phyloP scores from a whole-genome alignment of 2,888 invertebrate species.

The Julus scanicus region DNA sequence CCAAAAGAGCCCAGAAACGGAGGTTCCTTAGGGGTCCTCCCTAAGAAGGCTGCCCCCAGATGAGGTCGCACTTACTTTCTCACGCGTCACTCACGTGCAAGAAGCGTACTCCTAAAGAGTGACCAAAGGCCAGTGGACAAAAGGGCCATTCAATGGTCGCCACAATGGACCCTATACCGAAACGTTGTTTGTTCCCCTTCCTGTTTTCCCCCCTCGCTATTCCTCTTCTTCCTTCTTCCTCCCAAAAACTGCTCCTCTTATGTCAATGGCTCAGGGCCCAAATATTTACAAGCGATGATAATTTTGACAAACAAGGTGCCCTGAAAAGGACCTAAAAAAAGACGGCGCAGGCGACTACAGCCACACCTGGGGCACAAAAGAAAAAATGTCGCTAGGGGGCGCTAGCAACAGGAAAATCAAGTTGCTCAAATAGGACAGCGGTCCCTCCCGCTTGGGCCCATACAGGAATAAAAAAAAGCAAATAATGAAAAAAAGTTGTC shows the following conservation, averaged over 20 bases:
- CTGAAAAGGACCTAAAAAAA: conserved; percentile 27
- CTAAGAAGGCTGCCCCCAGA: background rate
- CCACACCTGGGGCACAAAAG: conserved; percentile 34
- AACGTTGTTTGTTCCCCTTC: conserved; percentile 28
- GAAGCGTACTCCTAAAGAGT: conserved; percentile 1
- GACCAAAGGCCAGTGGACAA: conserved; percentile 40
- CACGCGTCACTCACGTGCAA: conserved; percentile 51
- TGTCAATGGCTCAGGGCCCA: conserved; percentile 53
- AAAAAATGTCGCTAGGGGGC: background rate
- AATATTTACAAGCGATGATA: conserved; percentile 55
- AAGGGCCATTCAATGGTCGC: background rate
- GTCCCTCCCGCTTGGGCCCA: background rate
- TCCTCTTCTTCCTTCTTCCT: conserved; percentile 36
- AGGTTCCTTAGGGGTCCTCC: background rate
- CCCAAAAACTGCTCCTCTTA: conserved; percentile 44
- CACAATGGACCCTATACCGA: background rate
- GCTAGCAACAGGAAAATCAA: background rate
- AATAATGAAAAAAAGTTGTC: background rate
- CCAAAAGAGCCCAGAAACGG: background rate
- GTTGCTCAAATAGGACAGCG: background rate
- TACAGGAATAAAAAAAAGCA: background rate
- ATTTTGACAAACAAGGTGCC: conserved; percentile 54
- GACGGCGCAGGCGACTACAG: conserved; percentile 41
- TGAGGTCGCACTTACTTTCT: conserved; percentile 41
- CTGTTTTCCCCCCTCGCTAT: conserved; percentile 22